These are phyloP conservation scores for Heliopora coerulea DNA, from an alignment of 92 coral and sea anemone species.

Conservation along the genomic window DNA sequence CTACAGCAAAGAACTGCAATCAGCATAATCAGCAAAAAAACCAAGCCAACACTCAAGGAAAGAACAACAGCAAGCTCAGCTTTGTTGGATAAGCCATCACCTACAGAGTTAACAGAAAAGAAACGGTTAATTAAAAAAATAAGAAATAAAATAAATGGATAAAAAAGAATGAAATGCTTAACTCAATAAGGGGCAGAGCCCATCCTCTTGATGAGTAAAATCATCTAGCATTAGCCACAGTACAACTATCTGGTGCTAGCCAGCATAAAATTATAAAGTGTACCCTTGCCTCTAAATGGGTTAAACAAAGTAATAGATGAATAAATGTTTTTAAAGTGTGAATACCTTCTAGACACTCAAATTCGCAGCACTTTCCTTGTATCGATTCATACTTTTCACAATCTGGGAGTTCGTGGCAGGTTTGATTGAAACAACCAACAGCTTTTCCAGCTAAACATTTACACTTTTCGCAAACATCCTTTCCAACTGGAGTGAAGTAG, in stretches of 20 bases:
- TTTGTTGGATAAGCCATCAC: conserved; percentile 62
- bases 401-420: conserved; percentile 76
- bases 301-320: no score
- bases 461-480: conserved; percentile 80
- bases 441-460: conserved; percentile 83
- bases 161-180: no score
- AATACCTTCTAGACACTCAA: conserved; percentile 89
- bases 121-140: background rate
- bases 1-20: conserved; percentile 63
- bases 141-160: no score
- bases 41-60: conserved; percentile 77
- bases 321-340: no score
- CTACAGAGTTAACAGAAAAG: background rate
- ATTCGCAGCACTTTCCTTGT: conserved; percentile 91
- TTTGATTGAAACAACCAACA: conserved; percentile 67
- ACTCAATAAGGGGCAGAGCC: no score
- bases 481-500: conserved; percentile 70
- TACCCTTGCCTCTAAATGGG: no score
- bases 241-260: no score
- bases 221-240: no score
- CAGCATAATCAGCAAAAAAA: conserved; percentile 67
- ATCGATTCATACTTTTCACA: conserved; percentile 74
- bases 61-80: conserved; percentile 82
- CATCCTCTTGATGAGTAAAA: no score
- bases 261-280: no score